Evolutionary conservation across 2,888 invertebrate genomes (phyloP).

Genomic region (Keiferia lycopersicella): DNA sequence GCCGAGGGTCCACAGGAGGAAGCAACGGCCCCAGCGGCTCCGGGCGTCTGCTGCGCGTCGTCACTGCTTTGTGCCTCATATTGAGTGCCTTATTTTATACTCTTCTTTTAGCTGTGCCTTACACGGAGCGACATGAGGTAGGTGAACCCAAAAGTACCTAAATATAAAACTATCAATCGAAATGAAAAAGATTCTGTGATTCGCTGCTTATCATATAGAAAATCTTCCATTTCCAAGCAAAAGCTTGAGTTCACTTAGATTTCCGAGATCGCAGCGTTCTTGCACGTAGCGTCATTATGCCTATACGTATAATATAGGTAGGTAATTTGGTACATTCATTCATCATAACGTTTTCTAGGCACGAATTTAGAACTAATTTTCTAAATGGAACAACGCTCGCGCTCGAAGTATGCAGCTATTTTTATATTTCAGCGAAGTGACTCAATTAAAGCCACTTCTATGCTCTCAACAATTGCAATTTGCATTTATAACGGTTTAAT

Average conservation of each 20-base stretch:
- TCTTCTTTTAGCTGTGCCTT: conserved; percentile 84
- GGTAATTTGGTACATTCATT: no score
- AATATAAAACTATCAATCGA: no score
- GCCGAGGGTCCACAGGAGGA: conserved; percentile 75
- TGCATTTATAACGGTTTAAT: conserved; percentile 1
- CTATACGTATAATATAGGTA: no score
- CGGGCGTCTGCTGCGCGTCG: conserved; percentile 84
- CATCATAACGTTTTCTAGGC: not conserved
- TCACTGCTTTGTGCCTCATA: conserved; percentile 85
- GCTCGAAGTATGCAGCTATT: conserved; percentile 6
- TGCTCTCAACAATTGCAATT: conserved; percentile 9
- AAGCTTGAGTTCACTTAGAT: no score
- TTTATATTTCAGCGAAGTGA: conserved; percentile 11
- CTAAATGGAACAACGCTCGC: conserved; percentile 3
- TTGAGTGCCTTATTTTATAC: conserved; percentile 86
- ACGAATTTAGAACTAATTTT: conserved; percentile 6
- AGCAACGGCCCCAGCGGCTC: conserved; percentile 72
- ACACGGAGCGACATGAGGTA: conserved; percentile 82
- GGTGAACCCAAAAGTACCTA: no score
- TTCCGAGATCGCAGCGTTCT: no score
- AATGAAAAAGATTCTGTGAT: no score
- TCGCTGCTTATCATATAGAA: no score
- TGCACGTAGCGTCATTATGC: no score
- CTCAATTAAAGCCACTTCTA: not conserved
- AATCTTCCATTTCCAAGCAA: no score